These are phyloP conservation scores for Poecile montanus DNA, from an alignment of 2,797 vertebrate species.

Conservation along the genomic window DNA sequence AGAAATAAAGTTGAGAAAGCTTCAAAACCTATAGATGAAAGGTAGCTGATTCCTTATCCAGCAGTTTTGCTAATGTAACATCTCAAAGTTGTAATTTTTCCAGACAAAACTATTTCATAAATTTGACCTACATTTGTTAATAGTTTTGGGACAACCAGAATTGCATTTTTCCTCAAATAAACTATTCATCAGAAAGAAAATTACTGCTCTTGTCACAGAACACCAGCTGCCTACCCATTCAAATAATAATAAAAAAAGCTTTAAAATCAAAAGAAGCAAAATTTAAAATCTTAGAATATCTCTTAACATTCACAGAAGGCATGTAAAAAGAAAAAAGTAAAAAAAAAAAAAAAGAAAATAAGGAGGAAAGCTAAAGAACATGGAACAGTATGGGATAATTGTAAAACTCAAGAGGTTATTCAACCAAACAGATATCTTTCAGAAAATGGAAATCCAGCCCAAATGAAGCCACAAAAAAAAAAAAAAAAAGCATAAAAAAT, in stretches of 20 bases:
- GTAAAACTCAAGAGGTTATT: constrained; percentile 66
- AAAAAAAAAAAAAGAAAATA: background rate
- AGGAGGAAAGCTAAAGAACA: constrained; percentile 30
- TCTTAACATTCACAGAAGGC: constrained; percentile 52
- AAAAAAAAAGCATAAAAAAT: background rate
- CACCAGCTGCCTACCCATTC: constrained; percentile 60
- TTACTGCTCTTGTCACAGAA: constrained; percentile 54
- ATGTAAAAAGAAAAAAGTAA: constrained; percentile 34
- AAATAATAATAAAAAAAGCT: constrained; percentile 37
- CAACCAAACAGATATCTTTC: constrained; percentile 50
- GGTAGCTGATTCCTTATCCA: constrained; percentile 29
- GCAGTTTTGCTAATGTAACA: constrained; percentile 20
- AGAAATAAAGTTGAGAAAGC: background rate
- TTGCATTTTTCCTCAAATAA: constrained; percentile 62
- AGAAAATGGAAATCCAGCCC: constrained; percentile 54
- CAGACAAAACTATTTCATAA: constrained; percentile 52
- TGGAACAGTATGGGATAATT: constrained; percentile 43
- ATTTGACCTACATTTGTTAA: constrained; percentile 63
- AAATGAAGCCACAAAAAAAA: constrained; percentile 11
- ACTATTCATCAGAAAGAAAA: constrained; percentile 64
- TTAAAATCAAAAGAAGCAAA: constrained; percentile 61
- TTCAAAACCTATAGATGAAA: constrained; percentile 18
- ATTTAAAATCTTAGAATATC: constrained; percentile 56
- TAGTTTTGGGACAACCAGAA: constrained; percentile 58
- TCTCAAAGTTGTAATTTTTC: constrained; percentile 10